phyloP scores from a whole-genome alignment of 2,797 vertebrate genomes.

The Cyclura pinguis region DNA sequence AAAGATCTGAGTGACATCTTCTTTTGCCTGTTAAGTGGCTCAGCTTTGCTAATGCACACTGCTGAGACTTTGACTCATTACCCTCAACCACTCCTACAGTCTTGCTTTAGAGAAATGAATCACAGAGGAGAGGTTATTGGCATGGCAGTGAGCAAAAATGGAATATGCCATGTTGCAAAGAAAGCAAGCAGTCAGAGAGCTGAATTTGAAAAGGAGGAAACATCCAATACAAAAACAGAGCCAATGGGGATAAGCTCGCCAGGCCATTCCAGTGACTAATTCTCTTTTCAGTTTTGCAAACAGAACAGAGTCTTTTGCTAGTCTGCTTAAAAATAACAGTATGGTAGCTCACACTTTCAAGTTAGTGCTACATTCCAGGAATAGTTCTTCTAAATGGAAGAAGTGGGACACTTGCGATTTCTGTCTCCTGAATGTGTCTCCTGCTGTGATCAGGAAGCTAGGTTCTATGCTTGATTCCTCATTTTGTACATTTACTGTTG shows the following conservation, averaged over 20 bases:
- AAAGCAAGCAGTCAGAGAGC: not conserved
- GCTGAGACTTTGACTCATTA: constrained; percentile 24
- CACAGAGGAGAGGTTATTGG: constrained; percentile 16
- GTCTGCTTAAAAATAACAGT: constrained; percentile 17
- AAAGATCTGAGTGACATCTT: not conserved
- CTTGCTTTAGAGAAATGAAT: constrained; percentile 34
- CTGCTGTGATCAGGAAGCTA: not conserved
- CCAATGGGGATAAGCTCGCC: not conserved
- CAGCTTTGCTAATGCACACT: not conserved
- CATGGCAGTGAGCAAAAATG: constrained; percentile 21
- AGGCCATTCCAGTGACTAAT: not conserved
- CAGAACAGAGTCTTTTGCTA: not conserved
- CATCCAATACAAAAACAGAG: not conserved
- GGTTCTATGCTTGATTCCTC: not conserved
- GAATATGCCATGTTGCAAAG: constrained; percentile 11
- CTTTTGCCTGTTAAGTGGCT: constrained; percentile 18
- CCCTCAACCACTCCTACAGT: not conserved
- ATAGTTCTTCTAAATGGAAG: not conserved
- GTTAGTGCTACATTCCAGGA: not conserved
- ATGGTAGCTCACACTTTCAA: not conserved
- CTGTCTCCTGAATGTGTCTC: not conserved
- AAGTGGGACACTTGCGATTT: not conserved
- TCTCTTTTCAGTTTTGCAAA: not conserved
- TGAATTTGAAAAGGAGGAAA: constrained; percentile 16
- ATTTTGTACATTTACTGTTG: not conserved